Evolutionary conservation across 2,797 vertebrate species (phyloP), one percentile per base, ranked within the genome.

Genomic region (Sebastes diploproa): DNA sequence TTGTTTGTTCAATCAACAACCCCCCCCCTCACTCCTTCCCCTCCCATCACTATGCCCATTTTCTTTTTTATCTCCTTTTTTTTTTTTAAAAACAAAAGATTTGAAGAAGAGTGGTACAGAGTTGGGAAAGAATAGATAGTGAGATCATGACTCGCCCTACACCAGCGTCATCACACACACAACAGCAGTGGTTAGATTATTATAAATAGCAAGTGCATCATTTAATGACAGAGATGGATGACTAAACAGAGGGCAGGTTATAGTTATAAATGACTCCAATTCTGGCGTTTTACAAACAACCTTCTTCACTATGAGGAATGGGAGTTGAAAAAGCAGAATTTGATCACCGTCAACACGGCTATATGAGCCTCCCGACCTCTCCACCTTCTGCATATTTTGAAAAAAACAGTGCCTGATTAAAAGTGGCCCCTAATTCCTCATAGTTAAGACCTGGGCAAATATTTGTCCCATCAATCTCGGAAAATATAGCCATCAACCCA

Each of bases 401-500:
- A 69, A 80, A 76, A 87, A 91, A 77, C 87, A 79, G 77, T 46
- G 86, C 80, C 80, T 91, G 85, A 89, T 93, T 88, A 85, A 91
- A 86, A 89, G 83, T 80, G 80, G 78, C 86, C 84, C 84, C 87
- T 91, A 84, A 93, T 91, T 94, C 88, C 76, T 88, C 91, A 75
- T 82, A 75, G 89, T 89, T 93, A 93, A 94, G 90, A 90, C 90
- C 80, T 86, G 88, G 82, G 88, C 91, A 94, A 95, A 95, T 95
- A 94, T 95, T 95, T 95, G 91, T 92, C 92, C 86, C 90, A 94
- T 95, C 93, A 94, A 94, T 94, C 93, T 91, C 50, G 34, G 87
- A 90, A 94, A 93, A 95, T 95, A 94, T 95, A 94, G 93, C 90
- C 94, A 94, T 95, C 94, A 94, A 92, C 77, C 77, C 60, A 69